These are phyloP conservation scores for Aphelenchoides besseyi DNA, from an alignment of 1,140 invertebrate genomes.

Conservation along the genomic window DNA sequence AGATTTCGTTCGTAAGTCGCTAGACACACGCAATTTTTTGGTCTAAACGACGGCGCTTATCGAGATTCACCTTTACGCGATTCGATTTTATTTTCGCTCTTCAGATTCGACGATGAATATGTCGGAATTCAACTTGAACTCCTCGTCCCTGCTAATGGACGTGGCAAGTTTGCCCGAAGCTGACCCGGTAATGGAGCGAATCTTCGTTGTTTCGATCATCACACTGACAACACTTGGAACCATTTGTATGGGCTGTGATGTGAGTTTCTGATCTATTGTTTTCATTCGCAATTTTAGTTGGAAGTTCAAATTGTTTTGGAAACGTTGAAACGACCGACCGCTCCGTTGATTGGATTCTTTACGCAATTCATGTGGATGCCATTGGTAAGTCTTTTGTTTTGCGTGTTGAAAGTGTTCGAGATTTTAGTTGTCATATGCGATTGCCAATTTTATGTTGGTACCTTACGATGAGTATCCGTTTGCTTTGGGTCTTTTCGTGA, in stretches of 20 bases:
- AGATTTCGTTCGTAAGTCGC: too few relatives aligned
- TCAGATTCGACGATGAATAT: too few relatives aligned
- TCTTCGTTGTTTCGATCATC: slow-evolving; percentile 76
- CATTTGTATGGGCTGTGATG: slow-evolving; percentile 86
- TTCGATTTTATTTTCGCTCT: too few relatives aligned
- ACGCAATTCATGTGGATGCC: slow-evolving; percentile 86
- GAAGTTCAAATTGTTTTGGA: slow-evolving; percentile 70
- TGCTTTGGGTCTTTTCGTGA: slow-evolving; percentile 78
- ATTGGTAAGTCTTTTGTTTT: slow-evolving; percentile 68
- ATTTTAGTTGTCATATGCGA: slow-evolving; percentile 73
- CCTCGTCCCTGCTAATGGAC: too few relatives aligned
- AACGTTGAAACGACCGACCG: slow-evolving; percentile 75
- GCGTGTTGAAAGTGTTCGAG: neutral
- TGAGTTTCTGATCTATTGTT: slow-evolving; percentile 62
- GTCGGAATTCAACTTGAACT: neutral
- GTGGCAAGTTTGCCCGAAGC: neutral
- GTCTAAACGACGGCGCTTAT: too few relatives aligned
- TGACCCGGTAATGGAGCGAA: slow-evolving; percentile 68
- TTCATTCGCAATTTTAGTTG: slow-evolving; percentile 40
- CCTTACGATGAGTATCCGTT: slow-evolving; percentile 45
- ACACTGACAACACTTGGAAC: slow-evolving; percentile 79
- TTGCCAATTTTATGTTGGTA: slow-evolving; percentile 71
- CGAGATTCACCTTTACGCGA: too few relatives aligned
- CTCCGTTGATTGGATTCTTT: slow-evolving; percentile 76
- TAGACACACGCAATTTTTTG: too few relatives aligned